Conservation (phyloP, 2,797 vertebrate species). For the Phrynocephalus vlangalii region DNA sequence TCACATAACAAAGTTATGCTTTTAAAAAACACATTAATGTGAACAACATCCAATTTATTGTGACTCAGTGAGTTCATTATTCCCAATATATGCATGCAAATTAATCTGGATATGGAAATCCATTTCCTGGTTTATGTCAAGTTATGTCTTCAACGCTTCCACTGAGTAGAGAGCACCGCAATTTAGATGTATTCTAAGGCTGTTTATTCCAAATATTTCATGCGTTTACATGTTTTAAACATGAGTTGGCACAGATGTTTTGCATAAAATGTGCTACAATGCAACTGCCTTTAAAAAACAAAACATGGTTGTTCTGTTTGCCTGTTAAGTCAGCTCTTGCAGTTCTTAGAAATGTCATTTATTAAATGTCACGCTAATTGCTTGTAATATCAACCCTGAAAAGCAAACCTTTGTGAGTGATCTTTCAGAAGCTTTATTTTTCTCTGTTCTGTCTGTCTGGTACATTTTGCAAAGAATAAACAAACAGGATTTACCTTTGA, state of each 20-base stretch:
- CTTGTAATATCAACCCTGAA: constrained; percentile 62
- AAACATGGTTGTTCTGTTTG: constrained; percentile 56
- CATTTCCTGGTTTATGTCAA: constrained; percentile 59
- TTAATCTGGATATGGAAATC: constrained; percentile 60
- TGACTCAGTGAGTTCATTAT: constrained; percentile 23
- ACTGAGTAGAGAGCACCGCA: constrained; percentile 51
- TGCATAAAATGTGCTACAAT: constrained; percentile 57
- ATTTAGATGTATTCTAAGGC: constrained; percentile 35
- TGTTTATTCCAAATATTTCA: constrained; percentile 61
- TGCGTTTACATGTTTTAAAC: constrained; percentile 63
- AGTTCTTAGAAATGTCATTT: constrained; percentile 68
- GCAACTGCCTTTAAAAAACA: constrained; percentile 60
- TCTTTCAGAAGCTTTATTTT: constrained; percentile 60
- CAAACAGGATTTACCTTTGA: constrained; percentile 51
- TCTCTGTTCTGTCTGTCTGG: constrained; percentile 56
- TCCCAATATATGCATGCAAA: constrained; percentile 38
- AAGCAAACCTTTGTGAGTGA: constrained; percentile 61
- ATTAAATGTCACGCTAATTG: constrained; percentile 75
- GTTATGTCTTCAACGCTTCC: constrained; percentile 48
- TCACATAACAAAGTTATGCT: constrained; percentile 25
- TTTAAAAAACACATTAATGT: constrained; percentile 49
- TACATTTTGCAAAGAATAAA: constrained; percentile 61
- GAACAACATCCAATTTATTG: constrained; percentile 58
- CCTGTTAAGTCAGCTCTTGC: constrained; percentile 57
- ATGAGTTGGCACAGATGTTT: constrained; percentile 50